Evolutionary conservation across 2,797 vertebrate genomes (phyloP).

Genomic region (Poeciliopsis turneri): DNA sequence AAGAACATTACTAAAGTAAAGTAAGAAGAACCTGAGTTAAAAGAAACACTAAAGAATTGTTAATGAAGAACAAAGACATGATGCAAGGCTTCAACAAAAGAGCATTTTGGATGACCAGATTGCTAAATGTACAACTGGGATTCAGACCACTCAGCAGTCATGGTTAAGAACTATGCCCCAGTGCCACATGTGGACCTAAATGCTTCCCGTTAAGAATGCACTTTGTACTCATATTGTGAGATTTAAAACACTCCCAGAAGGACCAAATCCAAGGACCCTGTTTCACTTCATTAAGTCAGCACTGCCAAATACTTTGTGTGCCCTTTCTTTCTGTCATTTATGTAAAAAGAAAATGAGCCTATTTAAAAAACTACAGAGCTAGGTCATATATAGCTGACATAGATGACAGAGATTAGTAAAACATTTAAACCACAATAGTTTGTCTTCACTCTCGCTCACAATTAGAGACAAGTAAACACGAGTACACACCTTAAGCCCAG

Average conservation of each 20-base stretch:
- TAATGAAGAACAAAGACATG: conserved; percentile 15
- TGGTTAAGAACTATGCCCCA: conserved; percentile 13
- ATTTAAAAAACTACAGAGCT: conserved; percentile 17
- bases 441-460: conserved; percentile 1
- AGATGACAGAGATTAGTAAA: conserved; percentile 17
- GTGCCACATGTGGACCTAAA: conserved; percentile 15
- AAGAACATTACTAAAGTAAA: background rate
- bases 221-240: conserved; percentile 15
- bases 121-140: conserved; percentile 28
- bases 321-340: conserved; percentile 13
- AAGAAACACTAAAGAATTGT: conserved; percentile 15
- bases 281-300: conserved; percentile 30
- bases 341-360: conserved; percentile 1
- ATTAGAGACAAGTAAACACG: background rate
- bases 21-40: background rate
- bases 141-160: conserved; percentile 29
- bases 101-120: conserved; percentile 26
- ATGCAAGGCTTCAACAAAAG: conserved; percentile 19
- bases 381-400: conserved; percentile 25
- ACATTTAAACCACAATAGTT: conserved; percentile 25
- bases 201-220: conserved; percentile 37
- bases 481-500: conserved; percentile 3
- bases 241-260: conserved; percentile 38
- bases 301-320: background rate
- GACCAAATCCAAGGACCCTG: conserved; percentile 17